Conservation (phyloP, 2,113 vertebrate genomes). For the Hystrix brachyura region DNA sequence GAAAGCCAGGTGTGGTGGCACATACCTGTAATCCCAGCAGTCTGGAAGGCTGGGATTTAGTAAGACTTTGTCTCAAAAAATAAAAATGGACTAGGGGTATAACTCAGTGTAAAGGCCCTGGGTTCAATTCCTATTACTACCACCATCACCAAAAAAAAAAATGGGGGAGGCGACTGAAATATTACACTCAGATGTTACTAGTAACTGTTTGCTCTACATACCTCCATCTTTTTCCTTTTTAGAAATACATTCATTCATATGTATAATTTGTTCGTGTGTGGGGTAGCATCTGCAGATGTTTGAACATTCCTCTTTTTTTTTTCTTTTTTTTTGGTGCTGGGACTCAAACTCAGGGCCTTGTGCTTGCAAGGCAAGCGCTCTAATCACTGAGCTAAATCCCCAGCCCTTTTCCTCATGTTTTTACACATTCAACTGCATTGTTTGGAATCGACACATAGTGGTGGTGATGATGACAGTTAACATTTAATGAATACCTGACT, state of each 20-base stretch:
- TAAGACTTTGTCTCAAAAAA: neutral
- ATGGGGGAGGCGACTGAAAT: neutral
- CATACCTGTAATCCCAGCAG: neutral
- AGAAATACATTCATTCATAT: neutral
- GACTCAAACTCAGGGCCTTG: no score
- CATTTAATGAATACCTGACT: slow-evolving; percentile 7
- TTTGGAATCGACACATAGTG: neutral
- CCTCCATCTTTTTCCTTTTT: neutral
- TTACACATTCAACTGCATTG: neutral
- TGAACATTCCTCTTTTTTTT: neutral
- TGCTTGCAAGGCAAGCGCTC: no score
- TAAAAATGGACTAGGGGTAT: neutral
- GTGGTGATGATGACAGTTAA: neutral
- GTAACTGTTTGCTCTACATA: neutral
- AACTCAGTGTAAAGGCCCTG: neutral
- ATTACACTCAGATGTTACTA: neutral
- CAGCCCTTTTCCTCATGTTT: neutral
- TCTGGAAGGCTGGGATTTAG: neutral
- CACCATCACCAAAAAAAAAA: neutral
- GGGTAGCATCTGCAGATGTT: neutral
- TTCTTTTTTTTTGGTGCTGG: no score
- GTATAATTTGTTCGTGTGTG: neutral
- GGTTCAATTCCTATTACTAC: neutral
- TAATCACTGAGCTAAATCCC: no score
- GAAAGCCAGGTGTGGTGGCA: neutral